Conservation (phyloP, 2,888 invertebrate species). For the Agrochola lota region DNA sequence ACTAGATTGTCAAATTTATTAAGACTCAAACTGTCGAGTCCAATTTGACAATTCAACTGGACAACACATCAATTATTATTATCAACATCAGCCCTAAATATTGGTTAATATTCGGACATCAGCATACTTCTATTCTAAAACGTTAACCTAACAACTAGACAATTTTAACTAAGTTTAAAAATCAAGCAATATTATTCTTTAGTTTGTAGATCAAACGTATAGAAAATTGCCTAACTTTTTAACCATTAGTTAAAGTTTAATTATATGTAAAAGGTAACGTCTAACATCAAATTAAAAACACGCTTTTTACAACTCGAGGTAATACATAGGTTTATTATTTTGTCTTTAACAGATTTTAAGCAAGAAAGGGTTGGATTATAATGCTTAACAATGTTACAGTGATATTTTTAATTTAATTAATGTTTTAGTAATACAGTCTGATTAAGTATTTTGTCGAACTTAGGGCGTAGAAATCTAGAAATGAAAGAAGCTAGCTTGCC, state of each 20-base stretch:
- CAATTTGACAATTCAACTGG: constrained; percentile 51
- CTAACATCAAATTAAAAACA: constrained; percentile 58
- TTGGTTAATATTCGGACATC: constrained; percentile 61
- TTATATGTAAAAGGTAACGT: constrained; percentile 39
- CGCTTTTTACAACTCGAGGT: constrained; percentile 49
- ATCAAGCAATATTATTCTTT: constrained; percentile 36
- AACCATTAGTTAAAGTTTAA: constrained; percentile 41
- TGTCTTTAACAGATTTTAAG: constrained; percentile 28
- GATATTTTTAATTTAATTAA: constrained; percentile 55
- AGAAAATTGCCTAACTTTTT: constrained; percentile 48
- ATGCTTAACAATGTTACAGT: constrained; percentile 22
- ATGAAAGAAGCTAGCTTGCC: constrained; percentile 62
- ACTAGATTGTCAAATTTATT: constrained; percentile 41
- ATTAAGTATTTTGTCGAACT: constrained; percentile 27
- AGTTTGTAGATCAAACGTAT: constrained; percentile 59
- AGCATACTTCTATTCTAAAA: constrained; percentile 63
- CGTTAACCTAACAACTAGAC: constrained; percentile 52
- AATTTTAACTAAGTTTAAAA: constrained; percentile 47
- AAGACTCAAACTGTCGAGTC: constrained; percentile 27
- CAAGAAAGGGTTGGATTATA: constrained; percentile 11
- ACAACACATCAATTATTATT: constrained; percentile 40
- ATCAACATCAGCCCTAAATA: constrained; percentile 49
- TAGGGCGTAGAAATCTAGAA: constrained; percentile 25
- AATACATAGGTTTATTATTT: constrained; percentile 32
- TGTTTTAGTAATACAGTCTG: constrained; percentile 53